These are phyloP conservation scores for Ethmia dodecea DNA, from an alignment of 2,888 invertebrate genomes.

Conservation along the genomic window DNA sequence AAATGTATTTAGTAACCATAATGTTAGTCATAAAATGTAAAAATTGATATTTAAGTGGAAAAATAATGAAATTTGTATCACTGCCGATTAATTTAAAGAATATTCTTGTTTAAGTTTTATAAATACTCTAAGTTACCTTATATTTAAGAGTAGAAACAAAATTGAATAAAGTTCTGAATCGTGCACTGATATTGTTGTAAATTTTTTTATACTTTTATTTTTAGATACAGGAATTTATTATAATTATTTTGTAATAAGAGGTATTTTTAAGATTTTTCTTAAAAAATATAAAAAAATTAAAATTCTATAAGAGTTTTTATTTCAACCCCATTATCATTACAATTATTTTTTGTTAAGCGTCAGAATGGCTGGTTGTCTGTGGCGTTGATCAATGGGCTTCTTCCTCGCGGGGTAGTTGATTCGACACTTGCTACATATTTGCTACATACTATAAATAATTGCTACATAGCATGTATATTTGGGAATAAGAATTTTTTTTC, in stretches of 20 bases:
- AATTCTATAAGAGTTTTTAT: slow-evolving; percentile 5
- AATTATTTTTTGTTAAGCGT: too few species aligned
- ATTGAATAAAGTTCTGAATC: slow-evolving; percentile 39
- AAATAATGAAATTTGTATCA: slow-evolving; percentile 22
- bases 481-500: too few species aligned
- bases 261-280: slow-evolving; percentile 36
- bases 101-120: slow-evolving; percentile 19
- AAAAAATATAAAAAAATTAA: slow-evolving; percentile 25
- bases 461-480: too few species aligned
- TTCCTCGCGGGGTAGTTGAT: too few species aligned
- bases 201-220: slow-evolving; percentile 19
- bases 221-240: slow-evolving; percentile 4
- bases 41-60: slow-evolving; percentile 12
- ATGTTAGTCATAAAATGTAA: slow-evolving; percentile 13
- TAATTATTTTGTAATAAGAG: slow-evolving; percentile 22
- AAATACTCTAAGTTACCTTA: slow-evolving; percentile 53
- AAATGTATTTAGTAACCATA: slow-evolving; percentile 24
- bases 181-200: slow-evolving; percentile 31
- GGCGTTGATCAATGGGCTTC: too few species aligned
- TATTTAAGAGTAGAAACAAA: slow-evolving; percentile 23
- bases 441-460: too few species aligned
- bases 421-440: too few species aligned
- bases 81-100: slow-evolving; percentile 41
- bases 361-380: too few species aligned
- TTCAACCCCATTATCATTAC: too few species aligned